Conservation (phyloP, 2,797 vertebrate genomes). For the Acropternis orthonyx region DNA sequence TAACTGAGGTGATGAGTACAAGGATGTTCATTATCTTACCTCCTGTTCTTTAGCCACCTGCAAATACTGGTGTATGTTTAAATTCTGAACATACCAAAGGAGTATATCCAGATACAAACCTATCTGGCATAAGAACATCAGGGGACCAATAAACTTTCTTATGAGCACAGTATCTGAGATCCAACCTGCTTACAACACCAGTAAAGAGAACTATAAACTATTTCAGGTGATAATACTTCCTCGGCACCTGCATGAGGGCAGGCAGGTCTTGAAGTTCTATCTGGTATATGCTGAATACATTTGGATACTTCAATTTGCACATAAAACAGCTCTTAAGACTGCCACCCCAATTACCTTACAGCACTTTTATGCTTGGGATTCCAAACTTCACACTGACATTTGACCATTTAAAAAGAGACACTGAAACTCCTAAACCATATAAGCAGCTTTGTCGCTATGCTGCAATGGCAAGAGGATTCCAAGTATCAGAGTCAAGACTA, state of each 20-base stretch:
- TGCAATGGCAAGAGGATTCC: neutral
- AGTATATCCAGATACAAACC: neutral
- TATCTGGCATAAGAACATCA: rapidly evolving
- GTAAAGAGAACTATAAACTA: rapidly evolving
- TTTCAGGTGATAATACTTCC: neutral
- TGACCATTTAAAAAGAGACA: neutral
- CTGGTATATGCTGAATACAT: neutral
- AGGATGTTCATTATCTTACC: neutral
- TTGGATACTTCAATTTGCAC: neutral
- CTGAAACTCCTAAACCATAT: rapidly evolving
- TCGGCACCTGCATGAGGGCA: neutral
- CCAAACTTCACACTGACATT: neutral
- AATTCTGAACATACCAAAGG: neutral
- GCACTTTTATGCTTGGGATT: neutral
- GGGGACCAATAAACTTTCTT: neutral
- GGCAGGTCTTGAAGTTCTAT: neutral
- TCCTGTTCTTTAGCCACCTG: neutral
- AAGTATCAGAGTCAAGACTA: neutral
- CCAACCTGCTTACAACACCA: neutral
- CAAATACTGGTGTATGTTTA: rapidly evolving
- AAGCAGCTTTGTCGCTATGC: neutral
- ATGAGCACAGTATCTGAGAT: neutral
- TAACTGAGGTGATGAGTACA: neutral
- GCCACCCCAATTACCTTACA: too few relatives aligned
- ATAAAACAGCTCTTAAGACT: neutral